Evolutionary conservation across 2,888 invertebrate genomes (phyloP).

Genomic region (Prosapia bicincta): DNA sequence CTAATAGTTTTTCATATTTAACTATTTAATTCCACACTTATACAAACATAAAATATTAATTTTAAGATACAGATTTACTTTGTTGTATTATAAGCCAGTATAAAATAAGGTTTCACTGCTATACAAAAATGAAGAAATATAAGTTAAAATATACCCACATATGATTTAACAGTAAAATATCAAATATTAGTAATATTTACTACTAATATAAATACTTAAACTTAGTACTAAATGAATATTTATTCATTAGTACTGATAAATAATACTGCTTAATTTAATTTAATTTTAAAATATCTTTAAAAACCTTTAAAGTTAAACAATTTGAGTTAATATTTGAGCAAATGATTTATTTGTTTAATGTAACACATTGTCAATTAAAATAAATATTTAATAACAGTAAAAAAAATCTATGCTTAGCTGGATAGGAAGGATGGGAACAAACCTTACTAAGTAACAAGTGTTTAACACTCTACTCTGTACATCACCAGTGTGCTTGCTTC

Average conservation of each 20-base stretch:
- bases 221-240: not conserved
- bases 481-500: slow-evolving; percentile 11
- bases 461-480: slow-evolving; percentile 30
- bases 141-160: too few relatives aligned
- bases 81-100: not conserved
- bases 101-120: too few relatives aligned
- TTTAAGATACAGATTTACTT: not conserved
- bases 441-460: slow-evolving; percentile 12
- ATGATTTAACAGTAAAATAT: too few relatives aligned
- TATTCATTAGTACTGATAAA: not conserved
- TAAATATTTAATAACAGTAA: not conserved
- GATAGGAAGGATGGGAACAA: not conserved
- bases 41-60: too few relatives aligned
- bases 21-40: too few relatives aligned
- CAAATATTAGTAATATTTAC: not conserved
- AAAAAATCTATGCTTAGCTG: not conserved
- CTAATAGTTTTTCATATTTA: too few relatives aligned
- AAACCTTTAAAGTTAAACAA: too few relatives aligned
- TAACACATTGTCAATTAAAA: not conserved
- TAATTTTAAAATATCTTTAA: not conserved
- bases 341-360: not conserved
- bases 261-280: not conserved
- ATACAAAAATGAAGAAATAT: too few relatives aligned
- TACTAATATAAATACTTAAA: too few relatives aligned
- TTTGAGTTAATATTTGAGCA: not conserved